Base-by-base conservation (phyloP, 2,888 invertebrate species). In the Agapetus fuscipes region DNA sequence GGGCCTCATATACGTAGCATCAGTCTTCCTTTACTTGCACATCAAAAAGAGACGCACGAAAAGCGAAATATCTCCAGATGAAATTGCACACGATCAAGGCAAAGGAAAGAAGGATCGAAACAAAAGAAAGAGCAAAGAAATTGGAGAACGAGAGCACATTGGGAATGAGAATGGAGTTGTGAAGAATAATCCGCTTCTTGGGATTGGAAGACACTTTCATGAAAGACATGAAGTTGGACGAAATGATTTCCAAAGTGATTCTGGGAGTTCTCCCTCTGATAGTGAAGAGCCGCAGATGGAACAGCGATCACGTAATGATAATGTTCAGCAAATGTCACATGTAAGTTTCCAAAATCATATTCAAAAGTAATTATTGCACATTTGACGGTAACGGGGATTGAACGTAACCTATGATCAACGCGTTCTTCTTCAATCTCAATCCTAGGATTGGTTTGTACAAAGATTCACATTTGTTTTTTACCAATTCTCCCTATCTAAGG, bases 1-100 rank as follows among this genome's bases (percentile, higher is more conserved):
- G n/a, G 88, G 87, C 1, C 69, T 89, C 20, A 83, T 89, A 51
- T 90, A 90, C 60, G 83, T 89, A 12, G 83, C 86, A 1, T 88
- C 88, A 3, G 84, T 89, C 14, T 82, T 87, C 44, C 70, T 89
- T 10, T 90, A 87, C 56, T 59, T 90, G 30, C 84, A 86, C 56
- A 76, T 86, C 48, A 73, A 83, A 52, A 83, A 78, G 59, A 69
- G 78, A 27, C 73, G 77, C 49, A 64, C 56, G 55, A 67, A 54
- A 50, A 55, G n/a, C 48, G 51, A 10, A 49, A 51, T 11, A 48
- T 54, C 34, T n/a, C 34, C 40, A 2, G 37, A 36, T 24, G 30
- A 39, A 11, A 27, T 30, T 20, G 28, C n/a, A 4, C 4, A n/a
- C 4, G 28, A 15, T 15, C 5, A 13, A 9, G 5, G 20, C 20